A percentile compares a stretch with the other conserved stretches of the same genome.
Conservation (phyloP, 1,140 invertebrate genomes). For the Phymastichus coffea region DNA sequence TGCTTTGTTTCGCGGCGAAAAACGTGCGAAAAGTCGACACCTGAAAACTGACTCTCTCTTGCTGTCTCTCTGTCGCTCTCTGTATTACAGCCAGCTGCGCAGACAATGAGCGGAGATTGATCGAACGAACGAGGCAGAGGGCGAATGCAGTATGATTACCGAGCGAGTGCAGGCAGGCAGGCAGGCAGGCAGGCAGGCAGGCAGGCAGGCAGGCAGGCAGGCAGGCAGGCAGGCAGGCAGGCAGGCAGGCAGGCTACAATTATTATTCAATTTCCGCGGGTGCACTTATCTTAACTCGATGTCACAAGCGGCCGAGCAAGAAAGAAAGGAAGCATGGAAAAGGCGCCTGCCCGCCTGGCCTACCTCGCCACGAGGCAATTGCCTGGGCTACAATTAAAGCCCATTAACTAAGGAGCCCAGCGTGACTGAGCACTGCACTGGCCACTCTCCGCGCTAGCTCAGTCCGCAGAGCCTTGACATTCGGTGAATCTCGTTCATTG, state of each 20-base stretch:
- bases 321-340: constrained; percentile 20
- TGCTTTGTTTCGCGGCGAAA: background rate
- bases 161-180: too few relatives aligned
- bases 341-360: too few relatives aligned
- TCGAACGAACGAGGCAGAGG: too few relatives aligned
- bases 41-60: background rate
- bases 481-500: constrained; percentile 38
- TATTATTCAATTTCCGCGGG: constrained; percentile 53
- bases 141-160: too few relatives aligned
- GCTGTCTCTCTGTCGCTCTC: constrained; percentile 6
- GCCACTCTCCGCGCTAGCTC: constrained; percentile 36
- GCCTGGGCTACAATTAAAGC: constrained; percentile 48
- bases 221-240: too few relatives aligned
- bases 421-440: constrained; percentile 37
- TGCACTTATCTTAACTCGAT: constrained; percentile 48
- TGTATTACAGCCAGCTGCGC: background rate
- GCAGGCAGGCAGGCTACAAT: constrained; percentile 36
- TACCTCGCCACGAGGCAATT: too few relatives aligned
- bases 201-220: too few relatives aligned
- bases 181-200: too few relatives aligned
- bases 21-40: constrained; percentile 7
- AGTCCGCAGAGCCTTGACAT: constrained; percentile 53
- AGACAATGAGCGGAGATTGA: too few relatives aligned
- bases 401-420: constrained; percentile 46
- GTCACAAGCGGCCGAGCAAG: constrained; percentile 40